Percentiles rank a stretch among this genome's conserved stretches.
Conservation (phyloP, 2,888 invertebrate species). For the Hirtodrosophila confusa region DNA sequence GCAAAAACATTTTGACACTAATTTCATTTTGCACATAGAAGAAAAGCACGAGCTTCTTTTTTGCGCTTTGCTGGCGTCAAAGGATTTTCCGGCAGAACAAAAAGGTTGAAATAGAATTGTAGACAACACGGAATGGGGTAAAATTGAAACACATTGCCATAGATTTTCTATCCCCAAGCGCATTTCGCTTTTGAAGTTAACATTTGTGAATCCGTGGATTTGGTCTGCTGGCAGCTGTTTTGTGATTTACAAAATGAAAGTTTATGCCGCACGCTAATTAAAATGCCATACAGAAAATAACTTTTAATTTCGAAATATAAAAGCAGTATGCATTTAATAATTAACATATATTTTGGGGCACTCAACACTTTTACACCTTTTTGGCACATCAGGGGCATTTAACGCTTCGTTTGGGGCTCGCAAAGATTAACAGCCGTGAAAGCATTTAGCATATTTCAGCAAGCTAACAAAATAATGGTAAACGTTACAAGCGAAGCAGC, state of each 20-base stretch:
- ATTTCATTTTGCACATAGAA: constrained; percentile 76
- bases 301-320: constrained; percentile 53
- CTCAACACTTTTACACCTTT: constrained; percentile 73
- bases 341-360: constrained; percentile 67
- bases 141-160: constrained; percentile 70
- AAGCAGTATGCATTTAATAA: constrained; percentile 62
- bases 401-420: constrained; percentile 66
- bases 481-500: constrained; percentile 6
- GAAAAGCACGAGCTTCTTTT: constrained; percentile 59
- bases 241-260: constrained; percentile 61
- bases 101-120: constrained; percentile 71
- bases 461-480: constrained; percentile 28
- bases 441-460: constrained; percentile 57
- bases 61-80: constrained; percentile 60
- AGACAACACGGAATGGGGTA: constrained; percentile 52
- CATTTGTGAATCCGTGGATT: constrained; percentile 5
- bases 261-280: constrained; percentile 64
- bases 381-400: constrained; percentile 54
- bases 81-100: constrained; percentile 66
- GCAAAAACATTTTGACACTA: constrained; percentile 79
- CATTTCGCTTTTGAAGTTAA: constrained; percentile 62
- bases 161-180: constrained; percentile 52
- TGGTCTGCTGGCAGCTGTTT: constrained; percentile 13
- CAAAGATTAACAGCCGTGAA: constrained; percentile 73
- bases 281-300: constrained; percentile 68